phyloP scores from a whole-genome alignment of 2,113 vertebrate species.

The Condylura cristata region DNA sequence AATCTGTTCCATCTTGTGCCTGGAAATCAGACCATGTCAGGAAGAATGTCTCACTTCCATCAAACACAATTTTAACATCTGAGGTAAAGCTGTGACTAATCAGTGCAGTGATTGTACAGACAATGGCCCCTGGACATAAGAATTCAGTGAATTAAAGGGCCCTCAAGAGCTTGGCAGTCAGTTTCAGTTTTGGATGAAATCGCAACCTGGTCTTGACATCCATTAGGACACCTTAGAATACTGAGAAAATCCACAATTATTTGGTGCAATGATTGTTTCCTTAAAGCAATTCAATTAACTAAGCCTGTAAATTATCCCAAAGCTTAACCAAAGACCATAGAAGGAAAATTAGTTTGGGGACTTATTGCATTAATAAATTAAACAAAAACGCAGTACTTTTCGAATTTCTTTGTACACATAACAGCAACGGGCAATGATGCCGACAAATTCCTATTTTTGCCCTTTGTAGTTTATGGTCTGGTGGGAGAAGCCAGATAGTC shows the following conservation, averaged over 20 bases:
- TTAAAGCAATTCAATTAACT: constrained; percentile 42
- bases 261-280: constrained; percentile 37
- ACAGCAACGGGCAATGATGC: neutral
- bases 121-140: neutral
- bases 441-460: neutral
- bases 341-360: neutral
- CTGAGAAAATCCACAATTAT: neutral
- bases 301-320: constrained; percentile 30
- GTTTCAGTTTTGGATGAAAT: neutral
- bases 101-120: neutral
- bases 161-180: neutral
- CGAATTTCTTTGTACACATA: neutral
- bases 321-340: constrained; percentile 31
- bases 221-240: neutral
- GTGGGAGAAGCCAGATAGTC: neutral
- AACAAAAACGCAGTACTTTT: neutral
- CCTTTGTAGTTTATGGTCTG: neutral
- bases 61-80: neutral
- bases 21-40: neutral
- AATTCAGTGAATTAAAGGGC: neutral
- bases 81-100: neutral
- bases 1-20: neutral
- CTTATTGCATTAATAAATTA: constrained; percentile 17
- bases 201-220: neutral
- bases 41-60: neutral